phyloP scores from a whole-genome alignment of 2,888 invertebrate genomes.

The Leucozona laternaria region DNA sequence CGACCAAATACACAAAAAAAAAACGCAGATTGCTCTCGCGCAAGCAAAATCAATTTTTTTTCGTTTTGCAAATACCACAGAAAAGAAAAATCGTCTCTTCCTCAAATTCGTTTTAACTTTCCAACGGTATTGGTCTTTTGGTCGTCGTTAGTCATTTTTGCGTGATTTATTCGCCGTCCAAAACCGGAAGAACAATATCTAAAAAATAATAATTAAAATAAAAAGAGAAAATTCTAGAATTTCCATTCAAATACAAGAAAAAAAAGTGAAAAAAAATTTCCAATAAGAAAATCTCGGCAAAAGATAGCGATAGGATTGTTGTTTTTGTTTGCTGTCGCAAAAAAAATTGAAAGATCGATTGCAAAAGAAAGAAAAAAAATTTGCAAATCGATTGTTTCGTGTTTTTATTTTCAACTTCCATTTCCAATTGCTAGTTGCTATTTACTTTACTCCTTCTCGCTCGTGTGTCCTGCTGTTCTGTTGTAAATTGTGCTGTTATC shows the following conservation, averaged over 20 bases:
- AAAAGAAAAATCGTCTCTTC: conserved; percentile 55
- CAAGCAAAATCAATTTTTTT: conserved; percentile 25
- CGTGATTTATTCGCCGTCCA: conserved; percentile 33
- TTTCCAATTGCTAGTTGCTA: not conserved
- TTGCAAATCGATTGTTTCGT: conserved; percentile 61
- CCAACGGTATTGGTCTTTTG: conserved; percentile 67
- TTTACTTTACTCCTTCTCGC: conserved; percentile 1
- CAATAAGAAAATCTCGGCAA: not conserved
- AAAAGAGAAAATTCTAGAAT: not conserved
- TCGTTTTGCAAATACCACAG: conserved; percentile 46
- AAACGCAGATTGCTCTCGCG: not conserved
- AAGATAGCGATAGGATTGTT: conserved; percentile 2
- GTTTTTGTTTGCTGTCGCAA: not conserved
- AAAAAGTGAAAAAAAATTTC: not conserved
- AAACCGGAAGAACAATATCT: not conserved
- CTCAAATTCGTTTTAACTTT: conserved; percentile 63
- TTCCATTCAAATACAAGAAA: not conserved
- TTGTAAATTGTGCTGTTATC: conserved; percentile 39
- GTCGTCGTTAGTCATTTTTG: no score
- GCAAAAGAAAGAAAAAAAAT: conserved; percentile 20
- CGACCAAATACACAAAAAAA: not conserved
- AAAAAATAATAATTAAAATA: not conserved
- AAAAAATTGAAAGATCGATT: conserved; percentile 14
- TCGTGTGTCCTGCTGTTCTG: conserved; percentile 24
- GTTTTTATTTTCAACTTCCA: conserved; percentile 20